These are phyloP conservation scores for Nothocercus nigrocapillus DNA, from an alignment of 2,113 vertebrate species.

Conservation along the genomic window DNA sequence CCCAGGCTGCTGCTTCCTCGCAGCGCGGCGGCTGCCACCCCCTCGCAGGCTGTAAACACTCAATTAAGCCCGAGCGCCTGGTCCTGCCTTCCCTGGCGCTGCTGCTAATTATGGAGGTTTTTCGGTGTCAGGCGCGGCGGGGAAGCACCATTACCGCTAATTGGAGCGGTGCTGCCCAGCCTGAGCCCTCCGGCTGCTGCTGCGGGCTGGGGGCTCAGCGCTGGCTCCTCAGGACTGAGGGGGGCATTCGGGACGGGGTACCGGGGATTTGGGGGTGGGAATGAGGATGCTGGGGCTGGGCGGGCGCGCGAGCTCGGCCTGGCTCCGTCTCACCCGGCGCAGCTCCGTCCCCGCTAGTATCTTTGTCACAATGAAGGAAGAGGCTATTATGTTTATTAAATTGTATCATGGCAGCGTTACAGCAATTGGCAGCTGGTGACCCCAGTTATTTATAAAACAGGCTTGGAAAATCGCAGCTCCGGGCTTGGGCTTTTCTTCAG, in stretches of 20 bases:
- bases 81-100: slow-evolving; percentile 63
- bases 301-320: not conserved
- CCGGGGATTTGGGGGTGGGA: too few relatives aligned
- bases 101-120: slow-evolving; percentile 73
- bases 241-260: not conserved
- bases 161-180: slow-evolving; percentile 56
- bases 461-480: slow-evolving; percentile 37
- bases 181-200: slow-evolving; percentile 39
- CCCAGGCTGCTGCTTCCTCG: not conserved
- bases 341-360: not conserved
- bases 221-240: not conserved
- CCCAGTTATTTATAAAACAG: slow-evolving; percentile 65
- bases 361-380: slow-evolving; percentile 51
- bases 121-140: slow-evolving; percentile 64
- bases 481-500: slow-evolving; percentile 36
- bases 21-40: not conserved
- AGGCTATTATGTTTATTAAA: slow-evolving; percentile 59
- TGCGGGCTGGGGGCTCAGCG: slow-evolving; percentile 9
- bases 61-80: slow-evolving; percentile 58
- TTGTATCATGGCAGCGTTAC: slow-evolving; percentile 26
- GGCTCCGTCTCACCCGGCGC: too few relatives aligned
- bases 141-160: slow-evolving; percentile 66
- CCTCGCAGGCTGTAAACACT: slow-evolving; percentile 60
- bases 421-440: slow-evolving; percentile 60
- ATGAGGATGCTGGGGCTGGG: too few relatives aligned